These are phyloP conservation scores for Bombus confusus DNA, from an alignment of 1,140 invertebrate genomes.

Conservation along the genomic window DNA sequence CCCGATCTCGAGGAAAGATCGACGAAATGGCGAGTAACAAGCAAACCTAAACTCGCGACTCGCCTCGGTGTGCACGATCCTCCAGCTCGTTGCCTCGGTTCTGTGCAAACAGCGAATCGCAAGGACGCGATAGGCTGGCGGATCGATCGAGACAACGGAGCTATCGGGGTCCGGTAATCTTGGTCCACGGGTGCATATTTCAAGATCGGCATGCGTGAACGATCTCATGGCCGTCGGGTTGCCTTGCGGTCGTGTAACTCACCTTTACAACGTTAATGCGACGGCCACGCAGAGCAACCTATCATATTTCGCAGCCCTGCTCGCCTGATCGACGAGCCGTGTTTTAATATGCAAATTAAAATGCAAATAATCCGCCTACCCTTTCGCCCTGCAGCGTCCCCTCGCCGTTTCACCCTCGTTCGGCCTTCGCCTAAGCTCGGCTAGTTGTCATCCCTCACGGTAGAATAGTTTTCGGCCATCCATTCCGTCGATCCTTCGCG, in stretches of 20 bases:
- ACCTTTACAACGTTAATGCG: constrained; percentile 79
- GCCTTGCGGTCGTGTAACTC: constrained; percentile 80
- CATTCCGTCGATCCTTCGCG: neutral
- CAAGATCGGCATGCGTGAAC: constrained; percentile 81
- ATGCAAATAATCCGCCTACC: constrained; percentile 74
- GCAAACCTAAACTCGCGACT: neutral
- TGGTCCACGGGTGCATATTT: constrained; percentile 79
- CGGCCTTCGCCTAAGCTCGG: neutral
- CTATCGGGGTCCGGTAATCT: constrained; percentile 72
- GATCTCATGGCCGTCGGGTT: constrained; percentile 81
- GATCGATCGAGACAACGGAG: constrained; percentile 60
- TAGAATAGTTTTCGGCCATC: neutral
- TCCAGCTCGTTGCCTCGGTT: neutral
- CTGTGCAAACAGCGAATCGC: constrained; percentile 62
- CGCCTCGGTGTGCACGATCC: no score
- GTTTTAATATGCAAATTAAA: constrained; percentile 82
- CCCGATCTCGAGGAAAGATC: neutral
- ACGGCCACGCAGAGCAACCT: constrained; percentile 69
- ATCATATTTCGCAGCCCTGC: constrained; percentile 76
- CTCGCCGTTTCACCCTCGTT: neutral
- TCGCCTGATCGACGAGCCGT: constrained; percentile 71
- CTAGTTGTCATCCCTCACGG: constrained; percentile 40
- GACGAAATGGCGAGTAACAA: neutral
- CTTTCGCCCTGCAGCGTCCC: neutral
- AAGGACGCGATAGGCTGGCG: constrained; percentile 21